Conservation (phyloP, 2,888 invertebrate species). For the Busseola fusca region DNA sequence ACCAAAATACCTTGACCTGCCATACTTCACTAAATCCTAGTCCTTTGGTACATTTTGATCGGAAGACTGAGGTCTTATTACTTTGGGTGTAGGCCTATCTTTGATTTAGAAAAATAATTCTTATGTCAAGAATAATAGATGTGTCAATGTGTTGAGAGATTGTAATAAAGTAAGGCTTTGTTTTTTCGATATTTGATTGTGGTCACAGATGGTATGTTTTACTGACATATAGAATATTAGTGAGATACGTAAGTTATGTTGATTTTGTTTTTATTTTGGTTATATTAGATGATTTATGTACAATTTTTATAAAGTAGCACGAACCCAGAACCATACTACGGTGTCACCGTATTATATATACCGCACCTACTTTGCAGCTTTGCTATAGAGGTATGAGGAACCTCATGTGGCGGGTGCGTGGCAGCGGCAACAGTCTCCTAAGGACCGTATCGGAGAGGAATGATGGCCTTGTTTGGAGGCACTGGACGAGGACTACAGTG, state of each 20-base stretch:
- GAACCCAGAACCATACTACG: neutral
- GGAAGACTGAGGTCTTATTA: constrained; percentile 16
- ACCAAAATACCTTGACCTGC: constrained; percentile 37
- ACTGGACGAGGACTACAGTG: too few relatives aligned
- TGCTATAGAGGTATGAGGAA: too few relatives aligned
- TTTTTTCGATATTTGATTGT: constrained; percentile 66
- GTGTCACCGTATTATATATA: neutral
- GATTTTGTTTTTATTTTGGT: neutral
- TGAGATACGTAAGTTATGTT: constrained; percentile 6
- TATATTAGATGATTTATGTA: neutral
- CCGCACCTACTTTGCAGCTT: neutral
- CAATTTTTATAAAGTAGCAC: neutral
- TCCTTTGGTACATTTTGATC: neutral
- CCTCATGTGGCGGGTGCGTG: too few relatives aligned
- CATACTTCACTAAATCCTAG: neutral
- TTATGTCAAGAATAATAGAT: constrained; percentile 71
- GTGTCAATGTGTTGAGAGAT: constrained; percentile 68
- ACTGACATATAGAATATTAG: constrained; percentile 39
- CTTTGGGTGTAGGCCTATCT: constrained; percentile 58
- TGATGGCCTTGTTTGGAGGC: too few relatives aligned
- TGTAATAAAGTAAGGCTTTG: constrained; percentile 71
- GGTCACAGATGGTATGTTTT: constrained; percentile 58
- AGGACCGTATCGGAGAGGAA: too few relatives aligned
- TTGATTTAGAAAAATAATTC: constrained; percentile 70
- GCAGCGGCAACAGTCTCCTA: too few relatives aligned